Percentiles rank a stretch among this genome's conserved stretches.
Evolutionary conservation across 2,113 vertebrate species (phyloP).

Genomic region (Ifrita kowaldi): DNA sequence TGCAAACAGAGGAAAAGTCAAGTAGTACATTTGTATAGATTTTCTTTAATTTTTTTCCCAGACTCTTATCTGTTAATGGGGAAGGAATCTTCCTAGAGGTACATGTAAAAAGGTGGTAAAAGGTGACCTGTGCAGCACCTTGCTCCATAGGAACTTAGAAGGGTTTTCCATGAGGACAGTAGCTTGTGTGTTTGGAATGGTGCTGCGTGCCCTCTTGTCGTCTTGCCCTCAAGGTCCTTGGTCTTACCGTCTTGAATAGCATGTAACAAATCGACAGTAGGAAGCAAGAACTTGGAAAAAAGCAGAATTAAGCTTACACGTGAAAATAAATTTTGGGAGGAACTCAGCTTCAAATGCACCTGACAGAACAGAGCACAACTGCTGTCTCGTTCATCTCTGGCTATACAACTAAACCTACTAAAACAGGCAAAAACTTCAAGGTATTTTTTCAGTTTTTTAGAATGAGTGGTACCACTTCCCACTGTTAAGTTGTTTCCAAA

Average conservation of each 20-base stretch:
- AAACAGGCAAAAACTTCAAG: neutral
- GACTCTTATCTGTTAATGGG: neutral
- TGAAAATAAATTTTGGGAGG: neutral
- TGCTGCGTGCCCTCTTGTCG: neutral
- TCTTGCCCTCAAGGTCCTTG: neutral
- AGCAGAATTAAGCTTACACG: neutral
- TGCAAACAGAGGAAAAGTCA: neutral
- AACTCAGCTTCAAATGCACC: neutral
- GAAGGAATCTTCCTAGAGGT: neutral
- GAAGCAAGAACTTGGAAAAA: neutral
- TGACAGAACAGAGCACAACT: neutral
- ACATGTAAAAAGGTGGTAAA: neutral
- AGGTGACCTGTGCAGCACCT: neutral
- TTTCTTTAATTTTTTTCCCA: neutral
- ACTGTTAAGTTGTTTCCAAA: neutral
- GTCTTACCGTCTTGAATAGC: neutral
- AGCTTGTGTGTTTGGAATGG: neutral
- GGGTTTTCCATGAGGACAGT: neutral
- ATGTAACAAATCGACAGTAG: neutral
- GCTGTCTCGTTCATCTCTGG: neutral
- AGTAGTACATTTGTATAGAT: neutral
- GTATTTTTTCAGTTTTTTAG: neutral
- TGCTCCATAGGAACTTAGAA: neutral
- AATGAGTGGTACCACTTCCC: neutral
- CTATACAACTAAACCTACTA: neutral